These are phyloP conservation scores for Polyommatus icarus DNA, from an alignment of 2,888 invertebrate species.

Conservation along the genomic window DNA sequence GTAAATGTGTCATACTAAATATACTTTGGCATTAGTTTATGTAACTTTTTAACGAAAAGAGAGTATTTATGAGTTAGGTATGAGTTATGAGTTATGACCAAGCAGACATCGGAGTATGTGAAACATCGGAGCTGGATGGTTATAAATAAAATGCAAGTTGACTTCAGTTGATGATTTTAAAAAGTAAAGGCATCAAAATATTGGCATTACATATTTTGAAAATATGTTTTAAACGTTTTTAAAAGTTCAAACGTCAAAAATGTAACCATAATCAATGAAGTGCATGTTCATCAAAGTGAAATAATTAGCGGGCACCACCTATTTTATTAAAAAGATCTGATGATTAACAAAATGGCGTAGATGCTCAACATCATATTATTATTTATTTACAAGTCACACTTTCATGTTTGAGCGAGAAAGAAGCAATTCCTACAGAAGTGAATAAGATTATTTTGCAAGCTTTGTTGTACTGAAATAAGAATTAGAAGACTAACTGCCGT, in stretches of 20 bases:
- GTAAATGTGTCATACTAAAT: background rate
- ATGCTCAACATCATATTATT: background rate
- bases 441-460: background rate
- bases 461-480: background rate
- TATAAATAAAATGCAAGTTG: background rate
- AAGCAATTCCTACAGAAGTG: background rate
- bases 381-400: constrained; percentile 1
- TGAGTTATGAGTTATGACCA: background rate
- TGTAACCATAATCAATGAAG: too few species aligned
- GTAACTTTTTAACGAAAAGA: background rate
- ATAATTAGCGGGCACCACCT: background rate
- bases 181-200: background rate
- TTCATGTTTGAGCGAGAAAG: background rate
- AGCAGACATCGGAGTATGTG: background rate
- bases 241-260: background rate
- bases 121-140: too few species aligned
- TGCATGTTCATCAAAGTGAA: background rate
- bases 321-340: background rate
- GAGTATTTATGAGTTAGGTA: too few species aligned
- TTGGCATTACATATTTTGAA: background rate
- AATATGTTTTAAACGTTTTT: background rate
- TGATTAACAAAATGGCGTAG: background rate
- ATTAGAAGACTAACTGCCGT: background rate
- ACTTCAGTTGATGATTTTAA: background rate
- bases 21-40: background rate